Evolutionary conservation across 2,113 vertebrate species (phyloP).

Genomic region (Phaethornis superciliosus): DNA sequence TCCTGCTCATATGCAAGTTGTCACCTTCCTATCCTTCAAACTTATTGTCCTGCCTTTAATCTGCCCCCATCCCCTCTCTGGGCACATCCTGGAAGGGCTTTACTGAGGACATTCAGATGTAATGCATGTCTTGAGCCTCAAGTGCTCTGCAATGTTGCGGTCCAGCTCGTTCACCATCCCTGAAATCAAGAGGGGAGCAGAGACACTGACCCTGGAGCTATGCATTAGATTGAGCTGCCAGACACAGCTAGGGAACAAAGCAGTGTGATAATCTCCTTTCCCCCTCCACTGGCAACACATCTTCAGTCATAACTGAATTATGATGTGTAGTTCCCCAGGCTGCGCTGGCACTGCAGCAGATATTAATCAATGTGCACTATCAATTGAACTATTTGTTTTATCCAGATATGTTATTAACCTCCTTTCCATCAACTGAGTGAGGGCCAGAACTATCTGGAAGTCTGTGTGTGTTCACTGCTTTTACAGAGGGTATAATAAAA

Average conservation of each 20-base stretch:
- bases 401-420: slow-evolving; percentile 47
- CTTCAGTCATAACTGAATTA: slow-evolving; percentile 5
- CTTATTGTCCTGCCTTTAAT: background rate
- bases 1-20: rapidly evolving
- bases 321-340: background rate
- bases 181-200: background rate
- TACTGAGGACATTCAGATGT: background rate
- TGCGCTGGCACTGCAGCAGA: background rate
- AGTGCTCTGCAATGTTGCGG: rapidly evolving
- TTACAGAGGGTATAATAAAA: slow-evolving; percentile 9
- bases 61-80: background rate
- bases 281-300: background rate
- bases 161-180: background rate
- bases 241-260: background rate
- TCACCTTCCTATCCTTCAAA: rapidly evolving
- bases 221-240: background rate
- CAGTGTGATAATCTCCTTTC: background rate
- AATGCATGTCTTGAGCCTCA: background rate
- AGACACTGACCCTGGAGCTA: background rate
- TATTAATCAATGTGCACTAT: slow-evolving; percentile 24
- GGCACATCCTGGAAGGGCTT: background rate
- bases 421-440: slow-evolving; percentile 28
- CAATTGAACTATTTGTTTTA: slow-evolving; percentile 37
- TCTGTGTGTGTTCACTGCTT: background rate
- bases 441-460: background rate